Percentiles rank a stretch among this genome's conserved stretches.
These are phyloP conservation scores for Pyrrhosoma nymphula DNA, from an alignment of 2,888 invertebrate genomes.

Conservation along the genomic window DNA sequence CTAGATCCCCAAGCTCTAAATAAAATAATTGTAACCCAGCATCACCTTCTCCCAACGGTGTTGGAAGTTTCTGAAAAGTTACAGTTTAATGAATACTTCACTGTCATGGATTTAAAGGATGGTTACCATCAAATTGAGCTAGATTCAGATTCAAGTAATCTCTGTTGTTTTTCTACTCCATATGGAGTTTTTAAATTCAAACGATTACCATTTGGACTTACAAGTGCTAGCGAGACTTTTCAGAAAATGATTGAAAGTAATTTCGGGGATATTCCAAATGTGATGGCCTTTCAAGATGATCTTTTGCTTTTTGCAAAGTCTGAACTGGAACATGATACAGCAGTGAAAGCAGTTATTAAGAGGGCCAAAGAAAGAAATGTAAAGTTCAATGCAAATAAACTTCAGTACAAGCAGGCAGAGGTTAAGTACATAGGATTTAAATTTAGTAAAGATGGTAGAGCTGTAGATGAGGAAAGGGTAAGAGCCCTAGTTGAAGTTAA, in stretches of 20 bases:
- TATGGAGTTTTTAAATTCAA: no score
- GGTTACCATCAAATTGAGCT: no score
- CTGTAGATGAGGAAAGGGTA: background rate
- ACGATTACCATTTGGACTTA: no score
- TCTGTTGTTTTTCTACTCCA: no score
- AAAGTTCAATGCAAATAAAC: background rate
- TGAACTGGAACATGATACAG: background rate
- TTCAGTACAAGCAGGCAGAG: background rate
- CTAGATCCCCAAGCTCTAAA: slow-evolving; percentile 72
- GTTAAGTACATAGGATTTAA: background rate
- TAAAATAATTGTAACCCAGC: slow-evolving; percentile 70
- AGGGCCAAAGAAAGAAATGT: background rate
- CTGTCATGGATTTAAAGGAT: no score
- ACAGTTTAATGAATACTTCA: slow-evolving; percentile 68
- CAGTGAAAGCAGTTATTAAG: background rate
- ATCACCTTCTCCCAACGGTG: slow-evolving; percentile 70
- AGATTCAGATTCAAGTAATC: no score
- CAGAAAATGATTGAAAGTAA: no score
- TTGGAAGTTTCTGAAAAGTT: slow-evolving; percentile 71
- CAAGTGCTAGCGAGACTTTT: no score
- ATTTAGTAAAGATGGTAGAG: background rate
- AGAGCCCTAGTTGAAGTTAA: background rate
- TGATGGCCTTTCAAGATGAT: slow-evolving; percentile 66
- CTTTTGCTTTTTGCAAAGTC: background rate
- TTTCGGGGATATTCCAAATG: no score